Conservation (phyloP, 2,888 invertebrate species). For the Holacanthella duospinosa region DNA sequence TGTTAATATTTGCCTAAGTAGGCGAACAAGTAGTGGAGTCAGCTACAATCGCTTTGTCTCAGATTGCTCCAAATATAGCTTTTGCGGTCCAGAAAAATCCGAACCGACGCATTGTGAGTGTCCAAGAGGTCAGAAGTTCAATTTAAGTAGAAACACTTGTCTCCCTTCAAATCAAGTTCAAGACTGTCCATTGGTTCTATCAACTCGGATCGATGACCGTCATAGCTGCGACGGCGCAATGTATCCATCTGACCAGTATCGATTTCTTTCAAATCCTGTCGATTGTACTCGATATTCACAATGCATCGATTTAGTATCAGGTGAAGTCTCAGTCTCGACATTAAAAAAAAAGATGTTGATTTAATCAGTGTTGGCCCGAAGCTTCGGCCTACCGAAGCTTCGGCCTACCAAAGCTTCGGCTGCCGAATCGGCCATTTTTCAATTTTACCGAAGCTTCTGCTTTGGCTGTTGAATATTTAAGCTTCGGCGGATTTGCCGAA, state of each 20-base stretch:
- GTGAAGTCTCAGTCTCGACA: not conserved
- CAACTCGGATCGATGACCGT: not conserved
- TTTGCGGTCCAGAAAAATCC: not conserved
- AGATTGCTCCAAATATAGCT: not conserved
- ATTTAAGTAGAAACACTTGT: not conserved
- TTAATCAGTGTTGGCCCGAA: too few relatives aligned
- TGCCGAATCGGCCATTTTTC: too few relatives aligned
- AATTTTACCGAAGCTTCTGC: too few relatives aligned
- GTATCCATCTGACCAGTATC: not conserved
- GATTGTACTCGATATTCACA: not conserved
- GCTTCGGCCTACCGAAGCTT: too few relatives aligned
- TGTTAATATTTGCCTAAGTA: not conserved
- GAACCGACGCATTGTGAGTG: not conserved
- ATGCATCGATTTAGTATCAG: not conserved
- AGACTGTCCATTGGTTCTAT: not conserved
- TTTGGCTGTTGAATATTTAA: too few relatives aligned
- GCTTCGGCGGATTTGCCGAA: too few relatives aligned
- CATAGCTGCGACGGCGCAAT: not conserved
- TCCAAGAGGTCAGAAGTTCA: not conserved
- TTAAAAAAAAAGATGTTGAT: too few relatives aligned
- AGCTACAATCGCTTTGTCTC: not conserved
- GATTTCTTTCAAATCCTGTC: not conserved
- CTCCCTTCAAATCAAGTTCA: not conserved
- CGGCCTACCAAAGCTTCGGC: too few relatives aligned
- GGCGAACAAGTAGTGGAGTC: not conserved